Base-by-base conservation (phyloP, 2,113 vertebrate species). In the Tetraodon nigroviridis region DNA sequence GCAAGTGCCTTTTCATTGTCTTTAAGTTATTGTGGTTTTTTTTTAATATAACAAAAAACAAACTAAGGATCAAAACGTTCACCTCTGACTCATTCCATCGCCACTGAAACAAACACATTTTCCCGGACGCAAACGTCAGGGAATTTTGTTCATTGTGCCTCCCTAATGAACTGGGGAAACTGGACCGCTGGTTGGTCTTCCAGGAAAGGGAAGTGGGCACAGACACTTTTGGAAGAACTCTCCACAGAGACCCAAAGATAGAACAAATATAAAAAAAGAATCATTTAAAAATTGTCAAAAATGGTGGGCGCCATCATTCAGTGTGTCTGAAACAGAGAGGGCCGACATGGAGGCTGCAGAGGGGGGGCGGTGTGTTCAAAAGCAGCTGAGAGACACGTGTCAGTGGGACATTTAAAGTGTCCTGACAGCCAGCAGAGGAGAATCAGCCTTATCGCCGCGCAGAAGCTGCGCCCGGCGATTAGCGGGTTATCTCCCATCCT, bases 401-500 rank as follows among this genome's bases (percentile, higher is more conserved):
- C 68, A 69, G 11, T 20, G 50, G 67, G 77, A 71, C 75, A 84
- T 89, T 89, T 87, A 89, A 89, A 89, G 61, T 82, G 79, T 53
- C 32, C 0, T 32, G 59, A 50, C 58, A 69, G 51, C 54, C 66
- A 55, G 61, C 61, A 6, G 67, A 47, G 76, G 44, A 58, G 63
- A 61, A 51, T 47, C 51, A 1, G 54, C 29, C 76, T 89, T 90
- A 92, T 91, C 89, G 56, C 13, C 54, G 29, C 0, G 52, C 76
- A 82, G 80, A 60, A 73, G 41, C 69, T 61, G 72, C 32, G 49
- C 18, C 41, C n/a, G 21, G 55, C 74, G 80, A 86, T 89, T 88
- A 90, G 72, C 52, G 42, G 57, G 76, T 89, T 90, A 92, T 91
- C 90, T 88, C 62, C 67, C 79, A 84, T 89, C 85, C 84, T 85